Evolutionary conservation across 1,140 invertebrate species (phyloP), one percentile per base, ranked within the genome.

Genomic region (Pinna nobilis): DNA sequence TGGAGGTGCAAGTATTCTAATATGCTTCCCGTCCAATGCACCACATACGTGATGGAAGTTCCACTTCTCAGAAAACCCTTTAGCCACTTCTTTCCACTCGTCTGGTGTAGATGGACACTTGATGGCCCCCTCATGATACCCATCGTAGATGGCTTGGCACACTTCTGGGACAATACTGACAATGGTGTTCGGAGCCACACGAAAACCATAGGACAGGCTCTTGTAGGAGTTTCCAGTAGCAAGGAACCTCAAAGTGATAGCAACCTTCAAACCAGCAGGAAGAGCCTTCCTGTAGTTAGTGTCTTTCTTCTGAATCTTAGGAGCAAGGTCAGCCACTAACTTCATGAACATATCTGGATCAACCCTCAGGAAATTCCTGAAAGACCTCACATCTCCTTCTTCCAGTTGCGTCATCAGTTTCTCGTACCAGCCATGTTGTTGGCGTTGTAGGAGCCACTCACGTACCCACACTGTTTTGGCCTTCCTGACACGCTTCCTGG

Each of bases 21-120:
- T 63, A 47, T 73, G 63, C 49, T 77, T 77, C 32, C 70, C 55
- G 55, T 77, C 64, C n/a, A 77, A 39, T 50, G 61, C 63, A n/a
- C 70, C 70, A 74, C 50, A 50, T 50, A 51, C 18, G 28, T 73
- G 63, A 50, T 53, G 70, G 20, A 68, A 60, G 41, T 74, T 74
- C 64, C 65, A 74, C 25, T 39, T 59, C 28, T 50, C 6, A 25
- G 28, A n/a, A 32, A 73, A 73, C 35, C 33, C 55, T 63, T 77
- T 70, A 59, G 28, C 32, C 15, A 59, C 13, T 59, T 59, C 9
- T 35, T 15, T 59, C 55, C 32, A 59, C 35, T 23, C 55, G 35
- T 59, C 55, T 18, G 2, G 55, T n/a, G n/a, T n/a, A n/a, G n/a
- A n/a, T 44, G 39, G 39, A 44, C 44, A 4, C 25, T 32, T 25